Evolutionary conservation across 64 coral and sea anemone genomes (phyloP).

Genomic region (Montipora sp.): DNA sequence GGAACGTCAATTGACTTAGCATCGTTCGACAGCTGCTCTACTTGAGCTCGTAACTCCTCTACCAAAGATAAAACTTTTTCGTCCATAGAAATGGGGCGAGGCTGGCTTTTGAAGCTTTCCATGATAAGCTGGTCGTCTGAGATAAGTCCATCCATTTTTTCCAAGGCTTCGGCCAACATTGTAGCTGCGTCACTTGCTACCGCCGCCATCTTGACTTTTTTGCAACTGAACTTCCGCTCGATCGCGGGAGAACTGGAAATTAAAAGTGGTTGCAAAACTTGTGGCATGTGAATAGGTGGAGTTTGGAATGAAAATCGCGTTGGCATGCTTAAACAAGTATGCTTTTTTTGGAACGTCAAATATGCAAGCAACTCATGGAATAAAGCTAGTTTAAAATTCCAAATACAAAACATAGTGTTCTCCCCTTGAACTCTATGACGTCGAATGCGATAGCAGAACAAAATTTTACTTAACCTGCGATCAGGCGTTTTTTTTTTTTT

Average conservation of each 20-base stretch:
- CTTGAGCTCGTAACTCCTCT: constrained; percentile 68
- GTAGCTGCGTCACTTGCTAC: constrained; percentile 84
- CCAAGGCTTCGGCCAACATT: constrained; percentile 93
- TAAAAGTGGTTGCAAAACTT: constrained; percentile 26
- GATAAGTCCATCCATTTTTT: constrained; percentile 95
- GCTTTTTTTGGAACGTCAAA: neutral
- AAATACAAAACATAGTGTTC: too few relatives aligned
- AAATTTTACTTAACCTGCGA: too few relatives aligned
- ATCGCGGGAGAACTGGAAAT: neutral
- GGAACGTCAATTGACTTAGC: constrained; percentile 55
- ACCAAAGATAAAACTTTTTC: constrained; percentile 64
- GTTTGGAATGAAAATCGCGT: constrained; percentile 12
- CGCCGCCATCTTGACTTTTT: constrained; percentile 81
- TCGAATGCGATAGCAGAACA: too few relatives aligned
- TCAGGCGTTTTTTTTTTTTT: too few relatives aligned
- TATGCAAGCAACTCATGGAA: too few relatives aligned
- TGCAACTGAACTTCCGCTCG: constrained; percentile 1
- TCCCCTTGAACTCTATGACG: too few relatives aligned
- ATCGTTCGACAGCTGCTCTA: constrained; percentile 47
- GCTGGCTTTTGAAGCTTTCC: constrained; percentile 74
- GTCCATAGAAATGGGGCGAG: constrained; percentile 43
- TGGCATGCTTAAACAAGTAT: neutral
- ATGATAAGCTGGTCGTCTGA: constrained; percentile 90
- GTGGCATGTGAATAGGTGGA: constrained; percentile 13
- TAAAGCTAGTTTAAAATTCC: too few relatives aligned